Base-by-base conservation (phyloP, 2,888 invertebrate species). In the Melipona bicolor region DNA sequence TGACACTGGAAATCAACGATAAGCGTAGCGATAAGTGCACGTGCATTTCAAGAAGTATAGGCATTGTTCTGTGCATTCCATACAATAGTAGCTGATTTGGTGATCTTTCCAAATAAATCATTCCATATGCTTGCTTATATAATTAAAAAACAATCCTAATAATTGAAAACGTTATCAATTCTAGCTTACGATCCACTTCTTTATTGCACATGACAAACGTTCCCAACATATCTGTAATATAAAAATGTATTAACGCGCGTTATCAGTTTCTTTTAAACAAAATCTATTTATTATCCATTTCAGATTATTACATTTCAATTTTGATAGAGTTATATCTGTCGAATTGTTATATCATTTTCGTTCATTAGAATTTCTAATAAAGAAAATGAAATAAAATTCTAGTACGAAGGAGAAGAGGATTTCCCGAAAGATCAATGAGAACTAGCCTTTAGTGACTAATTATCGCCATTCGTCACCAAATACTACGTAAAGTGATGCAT, bases 401-500 rank as follows among this genome's bases (percentile, higher is more conserved):
- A 4, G 21, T 36, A 27, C 3, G 15, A 54, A 54, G 0, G 27
- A 4, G 1, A 0, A 24, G 6, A 9, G 13, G 32, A 70, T 24
- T 49, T 61, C 21, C 21, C 13, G 6, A 64, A 36, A 56, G n/a
- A 64, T 64, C 21, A 11, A 69, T 69, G 43, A 73, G n/a, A 49
- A 52, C 49, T 43, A 49, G 24, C 2, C 5, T 32, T 56, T 19
- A n/a, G 5, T 73, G 62, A 67, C 54, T 74, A 82, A 82, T 70
- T 73, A 70, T 54, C 19, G 59, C 21, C 49, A 61, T 71, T 81
- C 70, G 79, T 80, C 85, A 79, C 74, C 64, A 75, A 82, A 77
- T 73, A 81, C 65, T 73, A 75, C 64, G 77, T 77, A 79, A 91
- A 90, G 87, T 93, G 93, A 93, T 93, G 90, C 93, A 93, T 93